Percentiles rank a stretch among this genome's conserved stretches.
These are phyloP conservation scores for Aplochiton taeniatus DNA, from an alignment of 2,797 vertebrate genomes.

Conservation along the genomic window DNA sequence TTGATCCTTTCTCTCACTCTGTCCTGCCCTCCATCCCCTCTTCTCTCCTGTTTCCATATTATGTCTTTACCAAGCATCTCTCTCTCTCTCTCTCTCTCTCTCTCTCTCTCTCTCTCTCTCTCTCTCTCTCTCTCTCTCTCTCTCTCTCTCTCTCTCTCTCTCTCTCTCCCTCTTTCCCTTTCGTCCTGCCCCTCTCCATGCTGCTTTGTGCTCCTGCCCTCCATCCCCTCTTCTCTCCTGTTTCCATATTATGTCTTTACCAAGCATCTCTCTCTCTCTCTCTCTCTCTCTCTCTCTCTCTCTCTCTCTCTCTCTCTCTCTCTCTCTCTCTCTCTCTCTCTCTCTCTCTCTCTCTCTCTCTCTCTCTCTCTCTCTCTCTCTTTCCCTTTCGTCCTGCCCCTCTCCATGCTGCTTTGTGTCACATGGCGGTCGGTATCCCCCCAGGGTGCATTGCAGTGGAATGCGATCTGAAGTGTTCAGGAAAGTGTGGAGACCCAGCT, in stretches of 20 bases:
- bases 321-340: not conserved
- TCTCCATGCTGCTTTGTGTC: conserved; percentile 26
- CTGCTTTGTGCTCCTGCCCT: too few species aligned
- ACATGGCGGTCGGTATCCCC: conserved; percentile 47
- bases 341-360: not conserved
- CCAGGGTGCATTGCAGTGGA: conserved; percentile 46
- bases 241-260: conserved; percentile 24
- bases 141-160: conserved; percentile 1
- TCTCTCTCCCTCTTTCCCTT: not conserved
- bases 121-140: conserved; percentile 7
- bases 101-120: not conserved
- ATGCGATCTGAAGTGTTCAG: conserved; percentile 51
- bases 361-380: conserved; percentile 7
- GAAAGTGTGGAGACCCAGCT: conserved; percentile 41
- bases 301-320: conserved; percentile 16
- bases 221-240: conserved; percentile 5
- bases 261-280: not conserved
- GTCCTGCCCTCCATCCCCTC: not conserved
- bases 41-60: conserved; percentile 13
- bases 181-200: conserved; percentile 19
- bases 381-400: conserved; percentile 9
- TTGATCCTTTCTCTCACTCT: conserved; percentile 13
- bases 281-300: not conserved
- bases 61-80: conserved; percentile 21
- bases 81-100: not conserved